Evolutionary conservation across 1,140 invertebrate species (phyloP), one percentile per base, ranked within the genome.

Genomic region (Maniola jurtina): DNA sequence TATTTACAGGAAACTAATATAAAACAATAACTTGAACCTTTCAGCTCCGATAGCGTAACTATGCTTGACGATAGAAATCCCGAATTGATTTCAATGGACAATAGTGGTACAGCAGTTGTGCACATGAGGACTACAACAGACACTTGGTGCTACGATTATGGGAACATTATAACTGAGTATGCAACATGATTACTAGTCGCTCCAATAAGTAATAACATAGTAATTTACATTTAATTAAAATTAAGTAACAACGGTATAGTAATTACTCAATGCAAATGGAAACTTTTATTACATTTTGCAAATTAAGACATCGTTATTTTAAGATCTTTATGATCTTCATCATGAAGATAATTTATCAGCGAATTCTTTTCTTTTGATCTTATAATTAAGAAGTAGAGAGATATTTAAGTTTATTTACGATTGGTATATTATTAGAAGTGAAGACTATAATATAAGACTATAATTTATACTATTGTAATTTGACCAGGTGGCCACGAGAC

Each of bases 401-500:
- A 25, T 25, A 25, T 25, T 25, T 25, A 25, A 25, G 25, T n/a
- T n/a, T n/a, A n/a, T n/a, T n/a, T n/a, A n/a, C n/a, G n/a, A 36
- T 36, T 36, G 36, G 36, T 36, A 36, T 36, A n/a, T n/a, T n/a
- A n/a, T n/a, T n/a, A n/a, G n/a, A n/a, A n/a, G n/a, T n/a, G n/a
- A n/a, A n/a, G n/a, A n/a, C n/a, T n/a, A n/a, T n/a, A n/a, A n/a
- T n/a, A n/a, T 6, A 36, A 6, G 9, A 36, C 9, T 36, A 36
- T 36, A 36, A 36, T 36, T 38, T 7, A 3, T 9, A 38, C 10
- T 7, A 11, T 45, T 45, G 1, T 5, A 11, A 45, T 45, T 45
- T 45, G 13, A 45, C 11, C 35, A 89, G 86, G 61, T 89, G 86
- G 86, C 86, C 86, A 4, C 75, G 66, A 2, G 84, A 89, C 52